phyloP scores from a whole-genome alignment of 2,888 invertebrate genomes.

The Mythimna impura region DNA sequence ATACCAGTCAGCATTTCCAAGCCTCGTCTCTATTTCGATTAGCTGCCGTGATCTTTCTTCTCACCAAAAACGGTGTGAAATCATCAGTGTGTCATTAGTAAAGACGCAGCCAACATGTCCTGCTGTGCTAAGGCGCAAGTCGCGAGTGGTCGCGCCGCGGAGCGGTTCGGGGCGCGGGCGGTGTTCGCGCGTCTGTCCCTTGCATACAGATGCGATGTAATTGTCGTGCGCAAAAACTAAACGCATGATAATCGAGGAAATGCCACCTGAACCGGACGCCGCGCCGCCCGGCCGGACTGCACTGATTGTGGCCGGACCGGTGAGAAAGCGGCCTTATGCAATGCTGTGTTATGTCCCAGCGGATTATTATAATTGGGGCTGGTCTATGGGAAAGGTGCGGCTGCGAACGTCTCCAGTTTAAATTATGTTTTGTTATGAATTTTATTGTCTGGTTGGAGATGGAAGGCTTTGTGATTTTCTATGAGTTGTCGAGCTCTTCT shows the following conservation, averaged over 20 bases:
- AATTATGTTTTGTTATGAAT: constrained; percentile 19
- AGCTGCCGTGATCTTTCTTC: not conserved
- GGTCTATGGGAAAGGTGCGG: constrained; percentile 45
- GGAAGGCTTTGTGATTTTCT: not conserved
- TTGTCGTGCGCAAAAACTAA: constrained; percentile 84
- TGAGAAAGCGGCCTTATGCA: constrained; percentile 48
- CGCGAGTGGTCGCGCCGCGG: constrained; percentile 61
- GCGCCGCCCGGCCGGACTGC: constrained; percentile 35
- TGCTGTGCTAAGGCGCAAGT: constrained; percentile 67
- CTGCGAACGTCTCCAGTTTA: constrained; percentile 5
- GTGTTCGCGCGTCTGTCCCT: constrained; percentile 73
- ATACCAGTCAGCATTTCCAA: not conserved
- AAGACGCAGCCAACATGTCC: constrained; percentile 32
- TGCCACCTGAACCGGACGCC: constrained; percentile 71
- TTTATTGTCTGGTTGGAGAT: not conserved
- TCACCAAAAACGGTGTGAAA: constrained; percentile 37
- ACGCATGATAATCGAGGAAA: constrained; percentile 86
- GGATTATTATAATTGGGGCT: constrained; percentile 52
- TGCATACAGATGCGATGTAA: constrained; percentile 87
- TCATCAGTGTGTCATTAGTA: constrained; percentile 31
- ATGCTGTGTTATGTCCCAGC: constrained; percentile 43
- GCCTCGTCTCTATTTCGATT: not conserved
- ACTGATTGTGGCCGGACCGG: constrained; percentile 60
- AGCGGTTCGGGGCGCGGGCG: constrained; percentile 59
- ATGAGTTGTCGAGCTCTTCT: not conserved